Evolutionary conservation across 2,113 vertebrate genomes (phyloP).

Genomic region (Pyrgilauda ruficollis): DNA sequence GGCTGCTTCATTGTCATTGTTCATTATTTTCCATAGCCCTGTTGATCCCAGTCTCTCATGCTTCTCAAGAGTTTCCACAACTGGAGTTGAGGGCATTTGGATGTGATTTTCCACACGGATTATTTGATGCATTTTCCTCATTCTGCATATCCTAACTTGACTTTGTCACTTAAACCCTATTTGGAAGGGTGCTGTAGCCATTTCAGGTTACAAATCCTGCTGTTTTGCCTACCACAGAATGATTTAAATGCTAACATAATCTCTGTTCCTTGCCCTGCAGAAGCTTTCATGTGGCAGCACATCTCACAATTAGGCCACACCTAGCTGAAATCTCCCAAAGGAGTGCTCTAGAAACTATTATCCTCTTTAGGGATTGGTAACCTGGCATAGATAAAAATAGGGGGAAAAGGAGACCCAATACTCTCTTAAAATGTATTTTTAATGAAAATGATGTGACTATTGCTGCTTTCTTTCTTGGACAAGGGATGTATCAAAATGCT

Average conservation of each 20-base stretch:
- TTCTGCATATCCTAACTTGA: constrained; percentile 18
- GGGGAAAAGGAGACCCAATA: background rate
- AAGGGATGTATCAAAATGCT: background rate
- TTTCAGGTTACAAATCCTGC: constrained; percentile 21
- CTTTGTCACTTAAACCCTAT: constrained; percentile 24
- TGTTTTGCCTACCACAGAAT: background rate
- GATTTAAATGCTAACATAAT: constrained; percentile 50
- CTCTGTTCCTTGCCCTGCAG: constrained; percentile 27
- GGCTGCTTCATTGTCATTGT: background rate
- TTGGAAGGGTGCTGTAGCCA: background rate
- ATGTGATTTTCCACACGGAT: background rate
- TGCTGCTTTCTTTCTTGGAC: background rate
- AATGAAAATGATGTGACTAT: background rate
- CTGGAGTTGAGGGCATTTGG: background rate
- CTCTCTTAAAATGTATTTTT: background rate
- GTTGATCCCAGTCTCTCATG: background rate
- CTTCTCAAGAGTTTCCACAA: constrained; percentile 4
- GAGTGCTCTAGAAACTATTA: background rate
- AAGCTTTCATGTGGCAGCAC: constrained; percentile 46
- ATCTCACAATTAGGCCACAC: constrained; percentile 58
- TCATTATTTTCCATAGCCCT: background rate
- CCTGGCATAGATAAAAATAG: constrained; percentile 54
- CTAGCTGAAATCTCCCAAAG: constrained; percentile 43
- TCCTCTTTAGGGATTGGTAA: constrained; percentile 48
- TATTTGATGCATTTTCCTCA: constrained; percentile 3